These are phyloP conservation scores for Charina bottae DNA, from an alignment of 2,113 vertebrate genomes.

Conservation along the genomic window DNA sequence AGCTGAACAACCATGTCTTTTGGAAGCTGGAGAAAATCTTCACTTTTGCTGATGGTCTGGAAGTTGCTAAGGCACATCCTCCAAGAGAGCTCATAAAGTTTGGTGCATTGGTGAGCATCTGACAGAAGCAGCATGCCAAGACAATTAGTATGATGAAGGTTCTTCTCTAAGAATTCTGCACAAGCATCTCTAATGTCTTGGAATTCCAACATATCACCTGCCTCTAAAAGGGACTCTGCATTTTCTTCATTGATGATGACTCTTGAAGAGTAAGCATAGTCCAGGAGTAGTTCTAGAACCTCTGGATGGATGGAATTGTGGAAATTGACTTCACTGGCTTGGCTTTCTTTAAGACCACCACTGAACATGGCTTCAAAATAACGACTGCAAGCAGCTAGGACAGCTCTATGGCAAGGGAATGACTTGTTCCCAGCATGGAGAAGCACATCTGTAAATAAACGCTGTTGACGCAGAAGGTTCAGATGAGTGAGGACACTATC, in stretches of 20 bases:
- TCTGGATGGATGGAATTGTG: constrained; percentile 83
- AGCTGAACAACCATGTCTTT: constrained; percentile 84
- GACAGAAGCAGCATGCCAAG: constrained; percentile 83
- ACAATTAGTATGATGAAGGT: constrained; percentile 83
- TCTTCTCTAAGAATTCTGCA: constrained; percentile 84
- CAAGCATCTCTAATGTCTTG: constrained; percentile 84
- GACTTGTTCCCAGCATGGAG: constrained; percentile 81
- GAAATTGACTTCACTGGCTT: constrained; percentile 84
- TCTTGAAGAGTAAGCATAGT: constrained; percentile 83
- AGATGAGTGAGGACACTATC: constrained; percentile 84
- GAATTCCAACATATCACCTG: constrained; percentile 83
- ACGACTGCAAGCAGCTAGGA: constrained; percentile 82
- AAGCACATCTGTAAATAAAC: constrained; percentile 83
- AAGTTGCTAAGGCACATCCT: constrained; percentile 86
- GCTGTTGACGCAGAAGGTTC: constrained; percentile 82
- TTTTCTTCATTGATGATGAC: constrained; percentile 86
- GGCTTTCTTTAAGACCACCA: constrained; percentile 82
- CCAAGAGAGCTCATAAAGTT: constrained; percentile 83
- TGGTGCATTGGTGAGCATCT: constrained; percentile 82
- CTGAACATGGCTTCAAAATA: constrained; percentile 87
- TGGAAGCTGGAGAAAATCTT: constrained; percentile 83
- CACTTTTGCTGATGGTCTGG: constrained; percentile 80
- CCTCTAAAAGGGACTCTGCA: constrained; percentile 80
- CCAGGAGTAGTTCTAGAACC: constrained; percentile 81
- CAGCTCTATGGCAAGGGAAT: constrained; percentile 82